A percentile compares a stretch with the other conserved stretches of the same genome.
These are phyloP conservation scores for Panurus biarmicus DNA, from an alignment of 2,113 vertebrate genomes.

Conservation along the genomic window DNA sequence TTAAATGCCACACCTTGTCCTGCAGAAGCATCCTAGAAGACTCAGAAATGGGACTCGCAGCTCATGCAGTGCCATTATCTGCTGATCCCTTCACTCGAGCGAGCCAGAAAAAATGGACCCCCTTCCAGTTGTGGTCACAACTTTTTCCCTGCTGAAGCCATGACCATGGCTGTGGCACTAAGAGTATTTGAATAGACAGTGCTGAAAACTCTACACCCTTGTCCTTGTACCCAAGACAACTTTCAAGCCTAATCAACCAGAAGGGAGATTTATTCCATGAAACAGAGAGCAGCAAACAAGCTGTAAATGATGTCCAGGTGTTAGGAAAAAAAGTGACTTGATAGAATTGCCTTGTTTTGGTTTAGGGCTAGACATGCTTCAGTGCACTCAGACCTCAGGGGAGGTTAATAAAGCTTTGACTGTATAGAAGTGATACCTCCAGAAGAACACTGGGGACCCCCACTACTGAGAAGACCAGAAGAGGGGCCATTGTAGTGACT, in stretches of 20 bases:
- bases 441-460: neutral
- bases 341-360: neutral
- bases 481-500: too few species aligned
- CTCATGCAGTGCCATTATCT: neutral
- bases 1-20: neutral
- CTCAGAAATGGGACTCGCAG: neutral
- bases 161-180: neutral
- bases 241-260: neutral
- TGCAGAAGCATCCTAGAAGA: neutral
- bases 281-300: too few species aligned
- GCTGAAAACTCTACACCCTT: neutral
- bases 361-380: neutral
- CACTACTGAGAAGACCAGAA: too few species aligned
- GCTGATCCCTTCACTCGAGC: neutral
- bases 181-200: neutral
- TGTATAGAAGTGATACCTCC: neutral
- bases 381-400: neutral
- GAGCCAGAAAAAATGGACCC: neutral
- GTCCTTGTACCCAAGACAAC: too few species aligned
- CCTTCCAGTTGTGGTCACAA: neutral
- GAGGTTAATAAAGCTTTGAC: neutral
- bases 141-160: neutral
- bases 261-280: neutral
- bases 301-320: neutral
- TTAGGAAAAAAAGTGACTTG: neutral